Percentiles rank a stretch among this genome's conserved stretches.
phyloP scores from a whole-genome alignment of 2,888 invertebrate genomes.

The Melanostoma mellinum region DNA sequence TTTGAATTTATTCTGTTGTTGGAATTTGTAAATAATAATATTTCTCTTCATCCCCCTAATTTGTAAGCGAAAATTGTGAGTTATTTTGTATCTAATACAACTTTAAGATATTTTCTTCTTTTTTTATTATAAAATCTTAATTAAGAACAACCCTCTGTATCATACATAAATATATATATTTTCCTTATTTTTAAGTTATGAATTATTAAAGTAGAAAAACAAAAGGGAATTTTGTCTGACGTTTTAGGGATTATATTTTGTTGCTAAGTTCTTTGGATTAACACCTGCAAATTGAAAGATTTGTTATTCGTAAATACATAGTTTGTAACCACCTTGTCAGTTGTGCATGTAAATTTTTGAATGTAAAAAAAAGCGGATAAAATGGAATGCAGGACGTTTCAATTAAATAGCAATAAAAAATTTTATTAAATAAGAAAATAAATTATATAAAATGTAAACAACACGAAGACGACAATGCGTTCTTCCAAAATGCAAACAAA shows the following conservation, averaged over 20 bases:
- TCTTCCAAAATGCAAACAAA: constrained; percentile 52
- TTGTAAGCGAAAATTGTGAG: constrained; percentile 57
- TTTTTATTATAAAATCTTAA: neutral
- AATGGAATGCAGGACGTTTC: constrained; percentile 67
- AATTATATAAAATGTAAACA: constrained; percentile 31
- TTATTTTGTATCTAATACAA: constrained; percentile 69
- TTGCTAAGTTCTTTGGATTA: constrained; percentile 55
- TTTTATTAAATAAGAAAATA: constrained; percentile 11
- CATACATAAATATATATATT: constrained; percentile 11
- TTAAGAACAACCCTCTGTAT: neutral
- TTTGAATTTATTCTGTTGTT: constrained; percentile 51
- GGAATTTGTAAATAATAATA: constrained; percentile 50
- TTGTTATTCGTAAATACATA: constrained; percentile 1
- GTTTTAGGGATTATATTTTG: constrained; percentile 69
- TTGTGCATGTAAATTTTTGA: constrained; percentile 42
- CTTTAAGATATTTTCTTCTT: constrained; percentile 31
- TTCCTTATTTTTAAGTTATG: constrained; percentile 11
- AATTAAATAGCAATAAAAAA: constrained; percentile 54
- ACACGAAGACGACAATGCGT: constrained; percentile 56
- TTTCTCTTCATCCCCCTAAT: constrained; percentile 23
- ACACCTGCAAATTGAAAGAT: constrained; percentile 36
- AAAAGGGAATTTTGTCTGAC: constrained; percentile 57
- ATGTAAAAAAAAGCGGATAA: constrained; percentile 13
- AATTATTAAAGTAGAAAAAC: constrained; percentile 8
- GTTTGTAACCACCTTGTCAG: constrained; percentile 60